Evolutionary conservation across 2,797 vertebrate genomes (phyloP), one percentile per base, ranked within the genome.

Genomic region (Sebastes hubbsi): DNA sequence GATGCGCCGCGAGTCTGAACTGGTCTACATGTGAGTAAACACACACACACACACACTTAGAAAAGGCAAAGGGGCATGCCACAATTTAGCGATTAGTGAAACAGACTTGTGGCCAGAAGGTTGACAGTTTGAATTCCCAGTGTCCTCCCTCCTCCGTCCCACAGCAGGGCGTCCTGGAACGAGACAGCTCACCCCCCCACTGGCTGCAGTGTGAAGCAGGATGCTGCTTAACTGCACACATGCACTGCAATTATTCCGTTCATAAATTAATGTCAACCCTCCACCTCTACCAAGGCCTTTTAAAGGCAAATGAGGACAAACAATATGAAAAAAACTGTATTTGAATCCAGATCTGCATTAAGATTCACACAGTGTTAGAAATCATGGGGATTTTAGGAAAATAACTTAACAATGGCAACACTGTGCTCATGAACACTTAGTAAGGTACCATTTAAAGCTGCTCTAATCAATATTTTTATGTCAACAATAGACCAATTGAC

Each of bases 21-120:
- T 99, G 72, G 98, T 98, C 93, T 97, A 99, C 95, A 96, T 97
- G 98, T 99, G 90, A 96, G 97, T 91, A 59, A 4, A 63, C 78
- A 62, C 63, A 9, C n/a, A n/a, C 63, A 71, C 62, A 6, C 30
- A 55, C 70, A 54, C 54, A 60, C 78, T 55, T 14, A 62, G 27
- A 42, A 58, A 84, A 58, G 73, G 27, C 42, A 58, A 84, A 55
- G 75, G 80, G 81, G 54, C 81, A 69, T 72, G 78, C 65, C 83
- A 84, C 87, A 82, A 74, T 91, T 87, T 77, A 85, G 82, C 42
- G 78, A 86, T 90, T 76, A 89, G 82, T 59, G 79, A 82, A 77
- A 91, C 93, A 94, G 91, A 92, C 89, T 90, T 92, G 84, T 82
- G 84, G 80, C 90, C 93, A 93, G 93, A 93, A 91, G 91, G 91